Conservation (phyloP, 2,113 vertebrate genomes). For the Pardalotus punctatus region DNA sequence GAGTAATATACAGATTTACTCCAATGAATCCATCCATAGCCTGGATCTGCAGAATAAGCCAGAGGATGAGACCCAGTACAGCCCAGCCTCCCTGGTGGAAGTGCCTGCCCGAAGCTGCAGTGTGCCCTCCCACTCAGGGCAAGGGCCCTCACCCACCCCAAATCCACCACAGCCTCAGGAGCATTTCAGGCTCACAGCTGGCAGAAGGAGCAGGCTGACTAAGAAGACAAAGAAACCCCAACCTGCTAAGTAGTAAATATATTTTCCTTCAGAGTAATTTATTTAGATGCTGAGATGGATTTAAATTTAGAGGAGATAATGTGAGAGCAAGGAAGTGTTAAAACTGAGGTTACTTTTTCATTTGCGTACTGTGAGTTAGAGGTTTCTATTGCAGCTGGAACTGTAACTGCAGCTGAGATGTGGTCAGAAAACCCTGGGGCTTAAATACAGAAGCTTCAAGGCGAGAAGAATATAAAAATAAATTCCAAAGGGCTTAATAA, state of each 20-base stretch:
- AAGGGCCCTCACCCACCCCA: neutral
- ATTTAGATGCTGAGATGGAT: neutral
- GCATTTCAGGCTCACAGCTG: neutral
- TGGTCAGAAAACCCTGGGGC: constrained; percentile 48
- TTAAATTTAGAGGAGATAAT: constrained; percentile 32
- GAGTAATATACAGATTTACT: neutral
- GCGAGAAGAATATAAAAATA: constrained; percentile 52
- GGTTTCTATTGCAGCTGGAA: constrained; percentile 15
- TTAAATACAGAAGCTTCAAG: constrained; percentile 52
- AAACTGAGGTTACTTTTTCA: neutral
- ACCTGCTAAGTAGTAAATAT: neutral
- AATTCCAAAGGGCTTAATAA: constrained; percentile 59
- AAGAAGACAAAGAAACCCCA: neutral
- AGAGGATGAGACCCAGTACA: neutral
- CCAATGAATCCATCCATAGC: neutral
- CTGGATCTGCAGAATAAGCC: neutral
- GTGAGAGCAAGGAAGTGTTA: constrained; percentile 19
- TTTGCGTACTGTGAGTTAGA: neutral
- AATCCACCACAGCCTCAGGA: neutral
- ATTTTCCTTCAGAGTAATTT: neutral
- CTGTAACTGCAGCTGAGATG: neutral
- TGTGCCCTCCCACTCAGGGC: neutral
- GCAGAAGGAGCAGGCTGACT: neutral
- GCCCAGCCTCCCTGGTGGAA: neutral
- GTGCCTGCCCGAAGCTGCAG: rapidly evolving